Base-by-base conservation (phyloP, 2,113 vertebrate genomes). In the Sminthopsis crassicaudata region DNA sequence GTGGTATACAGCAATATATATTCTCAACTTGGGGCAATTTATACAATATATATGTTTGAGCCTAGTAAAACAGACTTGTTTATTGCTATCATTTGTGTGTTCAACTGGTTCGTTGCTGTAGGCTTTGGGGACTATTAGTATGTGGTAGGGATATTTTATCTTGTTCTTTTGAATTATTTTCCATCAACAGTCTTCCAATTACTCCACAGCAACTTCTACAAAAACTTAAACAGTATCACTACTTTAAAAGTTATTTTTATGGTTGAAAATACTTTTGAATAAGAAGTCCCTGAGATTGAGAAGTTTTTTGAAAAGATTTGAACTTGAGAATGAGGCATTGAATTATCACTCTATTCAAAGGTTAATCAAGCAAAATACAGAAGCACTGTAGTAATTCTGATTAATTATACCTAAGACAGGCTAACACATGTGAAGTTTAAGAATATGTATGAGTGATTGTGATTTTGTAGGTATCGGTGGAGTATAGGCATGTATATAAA, bases 31-130 rank as follows among this genome's bases (percentile, higher is more conserved):
- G 46, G 27, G 30, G 50, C 24, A 26, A 57, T 91, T 94, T 91
- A 14, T 6, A 92, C 46, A 94, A 94, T 24, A 90, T 19, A 53
- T 67, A 48, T 57, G 94, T 92, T 96, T 89, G 95, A 50, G 89
- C 53, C 7, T 93, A 88, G 91, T 94, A 91, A 91, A 24, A 3
- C 3, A n/a, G 2, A 25, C 12, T 91, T 91, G 19, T 57, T 92
- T 93, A 89, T 54, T 93, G 10, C 24, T 91, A n/a, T 5, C 48
- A 67, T 91, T 93, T 92, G 76, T 48, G 46, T 91, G 95, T 95
- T 46, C 46, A 96, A 95, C 46, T 48, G 46, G 89, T 90, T 90
- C 89, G 51, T 25, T 90, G 89, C 24, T 2, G 5, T 14, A 93
- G 67, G 1, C 11, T 90, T 93, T 46, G 52, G 30, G 12, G 8